Conservation (phyloP, 1,140 invertebrate genomes). For the Maconellicoccus hirsutus region DNA sequence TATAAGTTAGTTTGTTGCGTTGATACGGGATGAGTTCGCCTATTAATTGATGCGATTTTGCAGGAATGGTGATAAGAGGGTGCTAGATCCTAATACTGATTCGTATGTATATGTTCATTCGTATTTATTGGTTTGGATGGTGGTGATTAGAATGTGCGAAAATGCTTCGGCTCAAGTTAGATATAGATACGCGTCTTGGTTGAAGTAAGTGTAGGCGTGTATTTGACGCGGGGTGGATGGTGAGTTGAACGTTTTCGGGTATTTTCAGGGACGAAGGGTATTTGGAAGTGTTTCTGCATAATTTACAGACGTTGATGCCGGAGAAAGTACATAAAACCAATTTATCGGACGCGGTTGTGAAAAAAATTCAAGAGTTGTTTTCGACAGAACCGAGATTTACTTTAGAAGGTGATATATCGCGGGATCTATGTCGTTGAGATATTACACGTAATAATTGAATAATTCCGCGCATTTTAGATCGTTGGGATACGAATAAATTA, state of each 20-base stretch:
- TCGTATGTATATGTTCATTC: slow-evolving; percentile 14
- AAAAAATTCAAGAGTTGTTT: slow-evolving; percentile 32
- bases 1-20: slow-evolving; percentile 11
- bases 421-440: too few species aligned
- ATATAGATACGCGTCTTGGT: slow-evolving; percentile 52
- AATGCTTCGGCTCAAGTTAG: slow-evolving; percentile 51
- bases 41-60: neutral
- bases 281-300: slow-evolving; percentile 27
- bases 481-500: slow-evolving; percentile 38
- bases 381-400: slow-evolving; percentile 11
- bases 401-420: neutral
- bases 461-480: neutral
- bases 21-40: too few species aligned
- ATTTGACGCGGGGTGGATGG: too few species aligned
- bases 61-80: neutral
- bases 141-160: slow-evolving; percentile 54
- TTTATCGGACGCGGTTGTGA: slow-evolving; percentile 24
- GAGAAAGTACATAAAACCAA: slow-evolving; percentile 26
- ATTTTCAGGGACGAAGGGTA: slow-evolving; percentile 29
- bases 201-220: slow-evolving; percentile 27
- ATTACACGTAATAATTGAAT: too few species aligned
- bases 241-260: neutral
- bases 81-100: neutral
- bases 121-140: slow-evolving; percentile 62
- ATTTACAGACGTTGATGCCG: slow-evolving; percentile 26